Evolutionary conservation across 2,888 invertebrate genomes (phyloP).

Genomic region (Hymenopus coronatus): DNA sequence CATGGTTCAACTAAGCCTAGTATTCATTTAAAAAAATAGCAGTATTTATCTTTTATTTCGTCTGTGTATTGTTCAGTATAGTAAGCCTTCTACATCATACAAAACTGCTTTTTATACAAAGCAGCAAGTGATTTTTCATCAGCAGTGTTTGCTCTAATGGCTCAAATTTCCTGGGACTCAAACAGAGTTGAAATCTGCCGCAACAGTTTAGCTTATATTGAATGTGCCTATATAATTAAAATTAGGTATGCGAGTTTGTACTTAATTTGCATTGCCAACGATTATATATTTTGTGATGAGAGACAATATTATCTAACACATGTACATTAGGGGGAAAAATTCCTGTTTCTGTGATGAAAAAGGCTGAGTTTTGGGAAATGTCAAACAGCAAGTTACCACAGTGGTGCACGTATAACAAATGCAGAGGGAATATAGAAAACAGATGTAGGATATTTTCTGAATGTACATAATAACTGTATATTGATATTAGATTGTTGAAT

Average conservation of each 20-base stretch:
- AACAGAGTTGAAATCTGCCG: conserved; percentile 3
- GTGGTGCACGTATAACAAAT: background rate
- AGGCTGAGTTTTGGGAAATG: conserved; percentile 22
- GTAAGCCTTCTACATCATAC: background rate
- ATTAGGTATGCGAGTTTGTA: conserved; percentile 13
- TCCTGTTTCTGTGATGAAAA: conserved; percentile 27
- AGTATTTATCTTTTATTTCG: background rate
- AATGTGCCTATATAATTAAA: conserved; percentile 24
- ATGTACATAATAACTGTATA: background rate
- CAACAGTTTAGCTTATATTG: conserved; percentile 14
- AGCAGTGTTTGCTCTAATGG: background rate
- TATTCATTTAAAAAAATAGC: background rate
- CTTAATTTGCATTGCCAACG: conserved; percentile 20
- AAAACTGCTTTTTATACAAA: background rate
- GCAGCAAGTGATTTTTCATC: background rate
- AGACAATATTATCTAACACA: conserved; percentile 19
- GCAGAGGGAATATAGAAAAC: background rate
- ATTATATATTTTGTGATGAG: conserved; percentile 24
- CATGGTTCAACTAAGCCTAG: background rate
- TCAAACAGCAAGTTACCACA: background rate
- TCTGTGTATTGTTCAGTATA: background rate
- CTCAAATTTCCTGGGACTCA: background rate
- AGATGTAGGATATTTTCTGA: background rate
- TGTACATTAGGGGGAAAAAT: background rate
- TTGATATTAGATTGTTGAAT: background rate